Base-by-base conservation (phyloP, 2,888 invertebrate genomes). In the Noctua janthe region DNA sequence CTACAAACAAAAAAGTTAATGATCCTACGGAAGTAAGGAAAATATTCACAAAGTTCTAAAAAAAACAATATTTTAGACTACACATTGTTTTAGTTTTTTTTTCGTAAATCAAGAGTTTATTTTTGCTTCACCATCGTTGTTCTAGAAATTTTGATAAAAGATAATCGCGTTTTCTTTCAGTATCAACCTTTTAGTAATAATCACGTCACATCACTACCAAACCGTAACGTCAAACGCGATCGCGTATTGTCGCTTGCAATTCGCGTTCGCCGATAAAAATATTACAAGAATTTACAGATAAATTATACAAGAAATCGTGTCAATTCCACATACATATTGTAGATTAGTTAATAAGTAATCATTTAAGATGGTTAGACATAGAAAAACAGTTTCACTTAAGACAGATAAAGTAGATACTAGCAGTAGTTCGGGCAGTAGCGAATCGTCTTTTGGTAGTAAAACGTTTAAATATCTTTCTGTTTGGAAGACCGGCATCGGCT, bases 401-500 rank as follows among this genome's bases (percentile, higher is more conserved):
- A 90, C 92, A 66, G 91, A 83, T 23, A 94, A 92, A 69, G 91
- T 92, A 76, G 95, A 96, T 73, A 93, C 94, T 0, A 95, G 95
- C 43, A 95, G 94, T n/a, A 95, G 94, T 87, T 94, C 95, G 0
- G 91, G 89, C 0, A 91, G 91, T 8, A 94, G 94, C 39, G 95
- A 95, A 1, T 84, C 85, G 20, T 92, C 92, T 0, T 76, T 89
- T 0, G 91, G 88, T 0, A 92, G 87, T 62, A 88, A 88, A 2
- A 90, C 92, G 0, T 94, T 94, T 88, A 92, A 92, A 70, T 67
- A 94, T 1, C 85, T 95, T 56, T 94, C 96, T 76, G 87, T 93
- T 56, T 98, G 98, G 98, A 98, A 98, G 93, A 97, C 97, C 35
- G 91, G 97, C 43, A 94, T 98, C 23, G 98, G 98, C 13, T 97